A percentile compares a stretch with the other conserved stretches of the same genome.
Conservation (phyloP, 2,797 vertebrate genomes). For the Danio aesculapii region DNA sequence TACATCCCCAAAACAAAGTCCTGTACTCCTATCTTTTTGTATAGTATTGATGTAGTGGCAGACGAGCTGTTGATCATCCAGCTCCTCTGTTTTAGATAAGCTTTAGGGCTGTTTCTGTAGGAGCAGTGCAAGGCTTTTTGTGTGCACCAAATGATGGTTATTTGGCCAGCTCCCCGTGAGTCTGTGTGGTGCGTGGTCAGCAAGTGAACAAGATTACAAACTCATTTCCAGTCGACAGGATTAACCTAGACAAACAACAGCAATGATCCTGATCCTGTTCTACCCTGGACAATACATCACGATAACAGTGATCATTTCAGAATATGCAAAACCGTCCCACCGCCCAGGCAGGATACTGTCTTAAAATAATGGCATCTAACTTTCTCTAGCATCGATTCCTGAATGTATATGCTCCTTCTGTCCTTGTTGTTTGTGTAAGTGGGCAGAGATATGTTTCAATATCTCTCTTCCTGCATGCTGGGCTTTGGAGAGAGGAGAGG, state of each 20-base stretch:
- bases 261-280: not conserved
- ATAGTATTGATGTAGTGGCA: not conserved
- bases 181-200: slow-evolving; percentile 31
- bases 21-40: not conserved
- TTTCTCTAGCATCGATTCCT: not conserved
- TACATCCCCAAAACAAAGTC: not conserved
- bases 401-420: slow-evolving; percentile 18
- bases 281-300: not conserved
- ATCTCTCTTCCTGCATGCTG: slow-evolving; percentile 54
- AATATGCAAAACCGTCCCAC: too few relatives aligned
- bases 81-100: not conserved
- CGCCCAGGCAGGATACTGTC: too few relatives aligned
- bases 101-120: not conserved
- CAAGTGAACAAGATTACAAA: slow-evolving; percentile 45
- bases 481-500: slow-evolving; percentile 49
- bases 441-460: slow-evolving; percentile 67
- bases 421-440: slow-evolving; percentile 62
- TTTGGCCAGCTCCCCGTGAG: slow-evolving; percentile 33
- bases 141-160: slow-evolving; percentile 14
- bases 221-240: slow-evolving; percentile 1
- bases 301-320: too few relatives aligned
- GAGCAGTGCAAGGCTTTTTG: not conserved
- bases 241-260: slow-evolving; percentile 15
- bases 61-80: not conserved
- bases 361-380: not conserved